A percentile compares a stretch with the other conserved stretches of the same genome.
phyloP scores from a whole-genome alignment of 2,797 vertebrate species.

The Leuciscus waleckii region DNA sequence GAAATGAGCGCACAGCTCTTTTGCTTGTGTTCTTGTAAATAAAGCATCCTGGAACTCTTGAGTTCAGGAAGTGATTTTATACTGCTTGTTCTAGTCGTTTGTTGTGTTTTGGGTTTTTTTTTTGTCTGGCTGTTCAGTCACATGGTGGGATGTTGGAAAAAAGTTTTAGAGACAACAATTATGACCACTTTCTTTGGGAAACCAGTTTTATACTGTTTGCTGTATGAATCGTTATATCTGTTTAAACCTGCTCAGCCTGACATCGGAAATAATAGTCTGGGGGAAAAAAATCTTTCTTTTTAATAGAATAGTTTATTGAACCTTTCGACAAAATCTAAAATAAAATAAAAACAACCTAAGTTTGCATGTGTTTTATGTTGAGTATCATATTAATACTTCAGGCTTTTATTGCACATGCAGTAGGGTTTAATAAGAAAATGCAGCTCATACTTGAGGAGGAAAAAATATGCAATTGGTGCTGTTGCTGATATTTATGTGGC shows the following conservation, averaged over 20 bases:
- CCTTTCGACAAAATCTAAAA: neutral
- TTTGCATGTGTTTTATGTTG: neutral
- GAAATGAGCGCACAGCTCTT: neutral
- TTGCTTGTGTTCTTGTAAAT: constrained; percentile 15
- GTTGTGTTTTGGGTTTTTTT: neutral
- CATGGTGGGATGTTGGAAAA: neutral
- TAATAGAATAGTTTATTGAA: neutral
- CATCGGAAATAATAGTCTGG: neutral
- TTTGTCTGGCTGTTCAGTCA: neutral
- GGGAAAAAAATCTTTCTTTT: neutral
- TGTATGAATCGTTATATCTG: neutral
- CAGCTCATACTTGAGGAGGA: neutral
- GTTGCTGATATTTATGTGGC: no score
- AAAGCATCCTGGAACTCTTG: neutral
- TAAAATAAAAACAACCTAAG: no score
- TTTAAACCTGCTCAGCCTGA: neutral
- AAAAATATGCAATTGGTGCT: no score
- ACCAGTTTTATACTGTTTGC: neutral
- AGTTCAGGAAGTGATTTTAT: neutral
- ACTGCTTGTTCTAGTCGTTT: neutral
- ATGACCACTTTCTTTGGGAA: neutral
- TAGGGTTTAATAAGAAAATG: neutral
- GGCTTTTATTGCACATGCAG: neutral
- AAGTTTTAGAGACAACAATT: no score
- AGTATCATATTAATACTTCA: neutral